Conservation (phyloP, 2,888 invertebrate genomes). For the Abscondita cerata region DNA sequence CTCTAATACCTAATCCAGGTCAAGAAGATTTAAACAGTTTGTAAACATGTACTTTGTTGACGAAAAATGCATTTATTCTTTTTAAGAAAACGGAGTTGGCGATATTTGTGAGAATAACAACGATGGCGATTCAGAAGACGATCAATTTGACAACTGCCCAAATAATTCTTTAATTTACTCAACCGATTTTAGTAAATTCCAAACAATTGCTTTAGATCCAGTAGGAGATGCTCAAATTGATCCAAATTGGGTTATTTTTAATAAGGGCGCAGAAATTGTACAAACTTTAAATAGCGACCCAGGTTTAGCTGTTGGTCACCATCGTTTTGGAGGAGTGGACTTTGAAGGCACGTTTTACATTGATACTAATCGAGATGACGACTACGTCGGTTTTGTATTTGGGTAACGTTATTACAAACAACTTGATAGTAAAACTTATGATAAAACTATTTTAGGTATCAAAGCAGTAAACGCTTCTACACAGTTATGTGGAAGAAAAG, state of each 20-base stretch:
- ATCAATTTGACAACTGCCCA: slow-evolving; percentile 89
- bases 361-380: slow-evolving; percentile 91
- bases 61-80: too few relatives aligned
- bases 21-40: slow-evolving; percentile 77
- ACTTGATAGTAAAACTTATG: too few relatives aligned
- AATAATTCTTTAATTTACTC: slow-evolving; percentile 90
- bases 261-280: slow-evolving; percentile 88
- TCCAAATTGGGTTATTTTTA: slow-evolving; percentile 92
- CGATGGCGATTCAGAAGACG: slow-evolving; percentile 81
- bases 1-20: slow-evolving; percentile 76
- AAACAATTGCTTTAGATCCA: slow-evolving; percentile 91
- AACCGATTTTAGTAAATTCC: slow-evolving; percentile 92
- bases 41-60: too few relatives aligned
- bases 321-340: slow-evolving; percentile 90
- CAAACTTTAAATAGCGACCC: slow-evolving; percentile 97
- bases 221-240: slow-evolving; percentile 93
- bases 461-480: slow-evolving; percentile 91
- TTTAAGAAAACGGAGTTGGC: slow-evolving; percentile 77
- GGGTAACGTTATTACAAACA: neutral
- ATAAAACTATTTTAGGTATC: slow-evolving; percentile 68
- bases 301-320: slow-evolving; percentile 90
- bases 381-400: slow-evolving; percentile 95
- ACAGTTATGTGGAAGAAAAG: slow-evolving; percentile 97
- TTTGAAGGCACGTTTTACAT: slow-evolving; percentile 96
- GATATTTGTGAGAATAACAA: slow-evolving; percentile 85